Conservation (phyloP, 2,888 invertebrate genomes). For the Coecobrya sp. region DNA sequence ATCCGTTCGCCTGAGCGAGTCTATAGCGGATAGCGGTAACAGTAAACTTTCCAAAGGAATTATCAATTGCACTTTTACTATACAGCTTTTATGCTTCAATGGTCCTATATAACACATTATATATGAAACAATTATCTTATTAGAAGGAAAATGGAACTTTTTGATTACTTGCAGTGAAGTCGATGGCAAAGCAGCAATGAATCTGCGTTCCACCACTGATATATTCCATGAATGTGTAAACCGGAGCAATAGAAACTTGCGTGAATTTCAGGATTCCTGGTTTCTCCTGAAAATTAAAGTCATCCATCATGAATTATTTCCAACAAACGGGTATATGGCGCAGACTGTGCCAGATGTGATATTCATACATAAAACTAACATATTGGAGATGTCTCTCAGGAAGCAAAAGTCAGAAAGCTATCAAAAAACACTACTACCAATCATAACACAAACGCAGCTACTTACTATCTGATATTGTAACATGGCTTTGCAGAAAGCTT, state of each 20-base stretch:
- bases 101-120: neutral
- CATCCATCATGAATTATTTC: constrained; percentile 37
- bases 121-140: constrained; percentile 42
- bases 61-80: neutral
- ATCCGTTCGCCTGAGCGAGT: neutral
- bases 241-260: constrained; percentile 82
- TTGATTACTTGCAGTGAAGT: constrained; percentile 88
- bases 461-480: neutral
- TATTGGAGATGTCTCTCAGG: neutral
- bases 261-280: constrained; percentile 77
- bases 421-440: neutral
- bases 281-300: constrained; percentile 78
- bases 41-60: neutral
- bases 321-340: constrained; percentile 8
- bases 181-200: constrained; percentile 88
- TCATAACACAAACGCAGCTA: neutral
- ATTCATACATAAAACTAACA: neutral
- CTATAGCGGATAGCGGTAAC: neutral
- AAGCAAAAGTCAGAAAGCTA: neutral
- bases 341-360: constrained; percentile 1
- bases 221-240: constrained; percentile 90
- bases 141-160: constrained; percentile 27
- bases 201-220: constrained; percentile 89
- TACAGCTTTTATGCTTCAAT: neutral
- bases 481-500: neutral